Evolutionary conservation across 35 echinoderm and acorn worm genomes (phyloP), one percentile per base, ranked within the genome.

Genomic region (Lytechinus variegatus): DNA sequence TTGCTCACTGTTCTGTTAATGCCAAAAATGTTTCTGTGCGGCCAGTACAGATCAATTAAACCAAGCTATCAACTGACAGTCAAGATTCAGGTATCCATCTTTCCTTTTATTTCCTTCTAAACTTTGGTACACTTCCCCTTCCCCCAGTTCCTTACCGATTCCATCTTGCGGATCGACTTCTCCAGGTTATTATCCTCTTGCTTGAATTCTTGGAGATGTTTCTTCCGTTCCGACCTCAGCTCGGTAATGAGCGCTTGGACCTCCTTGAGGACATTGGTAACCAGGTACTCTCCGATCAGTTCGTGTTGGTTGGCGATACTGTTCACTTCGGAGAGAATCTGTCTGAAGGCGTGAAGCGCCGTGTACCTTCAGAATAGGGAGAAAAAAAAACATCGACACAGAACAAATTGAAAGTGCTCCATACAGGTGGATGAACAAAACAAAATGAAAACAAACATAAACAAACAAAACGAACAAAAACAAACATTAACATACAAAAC

Each of bases 251-350:
- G 93, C 29, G 52, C 86, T 89, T 97, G 95, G 27, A 98, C 55
- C 79, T 98, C 97, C 56, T 97, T 98, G 16, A 95, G 91, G 14
- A 98, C 97, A 94, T 96, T 95, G 21, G 94, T 96, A 4, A 66
- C 79, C 9, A 98, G 54, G 13, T 92, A 94, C 14, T 98, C 97
- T 0, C 96, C 92, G 5, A 97, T 95, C 6, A 98, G 93, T 86
- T 98, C 97, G 53, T 98, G 97, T 90, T 98, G 97, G 86, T 98
- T 98, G 19, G 97, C 97, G 27, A 98, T 96, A 89, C 96, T 95
- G 61, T 95, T 94, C 11, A 98, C 90, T 92, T 98, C 97, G 60
- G 92, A 16, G n/a, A 98, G 86, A 53, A 97, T 94, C 19, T 95
- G 87, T 57, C 92, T 86, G 94, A 98, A 98, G 14, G 95, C 94